Evolutionary conservation across 2,113 vertebrate species (phyloP).

Genomic region (Thalassoma bifasciatum): DNA sequence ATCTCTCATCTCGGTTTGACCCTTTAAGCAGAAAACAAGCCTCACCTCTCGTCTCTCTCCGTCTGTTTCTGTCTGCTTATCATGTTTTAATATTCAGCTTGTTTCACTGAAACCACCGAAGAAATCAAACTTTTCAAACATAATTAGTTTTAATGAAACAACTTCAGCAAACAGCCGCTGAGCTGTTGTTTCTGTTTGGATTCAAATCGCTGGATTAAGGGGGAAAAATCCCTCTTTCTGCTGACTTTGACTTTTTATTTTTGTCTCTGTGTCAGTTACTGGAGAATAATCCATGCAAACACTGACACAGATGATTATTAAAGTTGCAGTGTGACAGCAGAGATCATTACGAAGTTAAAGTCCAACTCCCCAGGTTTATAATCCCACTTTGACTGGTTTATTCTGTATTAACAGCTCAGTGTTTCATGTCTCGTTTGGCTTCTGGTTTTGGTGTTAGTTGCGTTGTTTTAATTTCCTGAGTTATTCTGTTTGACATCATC

Average conservation of each 20-base stretch:
- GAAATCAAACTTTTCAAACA: neutral
- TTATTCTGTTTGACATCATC: no score
- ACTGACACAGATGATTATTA: neutral
- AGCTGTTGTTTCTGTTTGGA: neutral
- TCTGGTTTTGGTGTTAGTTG: no score
- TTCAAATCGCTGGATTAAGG: constrained; percentile 7
- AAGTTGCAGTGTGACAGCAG: neutral
- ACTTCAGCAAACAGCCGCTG: neutral
- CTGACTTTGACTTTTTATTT: constrained; percentile 12
- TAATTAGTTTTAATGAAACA: neutral
- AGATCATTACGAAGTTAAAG: neutral
- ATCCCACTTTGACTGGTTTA: no score
- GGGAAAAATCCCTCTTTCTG: neutral
- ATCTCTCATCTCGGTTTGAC: constrained; percentile 9
- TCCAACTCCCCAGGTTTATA: no score
- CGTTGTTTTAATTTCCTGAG: no score
- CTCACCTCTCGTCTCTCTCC: neutral
- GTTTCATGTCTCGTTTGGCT: no score
- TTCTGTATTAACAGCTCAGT: no score
- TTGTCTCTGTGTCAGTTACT: constrained; percentile 2
- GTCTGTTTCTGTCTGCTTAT: neutral
- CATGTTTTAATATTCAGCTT: constrained; percentile 6
- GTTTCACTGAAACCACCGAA: neutral
- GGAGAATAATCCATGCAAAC: constrained; percentile 15
- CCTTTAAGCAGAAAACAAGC: neutral